Conservation (phyloP, 2,888 invertebrate genomes). For the Drosophila borealis region DNA sequence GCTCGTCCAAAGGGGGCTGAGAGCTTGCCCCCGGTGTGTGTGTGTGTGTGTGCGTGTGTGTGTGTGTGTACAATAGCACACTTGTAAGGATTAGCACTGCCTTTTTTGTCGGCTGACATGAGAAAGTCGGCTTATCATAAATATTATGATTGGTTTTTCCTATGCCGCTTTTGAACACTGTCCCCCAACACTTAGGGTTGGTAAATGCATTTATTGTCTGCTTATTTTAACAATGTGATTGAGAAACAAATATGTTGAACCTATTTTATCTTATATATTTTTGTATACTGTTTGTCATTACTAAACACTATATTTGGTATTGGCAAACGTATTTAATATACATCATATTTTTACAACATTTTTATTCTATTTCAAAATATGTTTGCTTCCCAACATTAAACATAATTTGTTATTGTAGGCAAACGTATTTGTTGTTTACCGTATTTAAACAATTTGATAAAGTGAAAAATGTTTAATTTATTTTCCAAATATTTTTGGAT, state of each 20-base stretch:
- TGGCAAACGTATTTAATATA: no score
- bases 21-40: neutral
- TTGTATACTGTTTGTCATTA: no score
- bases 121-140: constrained; percentile 66
- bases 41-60: constrained; percentile 9
- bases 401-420: no score
- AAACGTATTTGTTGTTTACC: no score
- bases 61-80: constrained; percentile 27
- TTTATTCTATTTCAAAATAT: no score
- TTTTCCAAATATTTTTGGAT: no score
- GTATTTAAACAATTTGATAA: no score
- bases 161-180: constrained; percentile 10
- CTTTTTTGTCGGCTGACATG: constrained; percentile 58
- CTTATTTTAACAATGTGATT: neutral
- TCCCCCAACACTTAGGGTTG: neutral
- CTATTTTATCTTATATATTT: neutral
- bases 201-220: neutral
- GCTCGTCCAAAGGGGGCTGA: constrained; percentile 32
- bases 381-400: no score
- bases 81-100: constrained; percentile 70
- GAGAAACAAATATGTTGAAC: neutral
- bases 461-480: no score
- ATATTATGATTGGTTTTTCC: constrained; percentile 67
- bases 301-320: no score
- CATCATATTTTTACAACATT: no score